A percentile compares a stretch with the other conserved stretches of the same genome.
Evolutionary conservation across 2,113 vertebrate species (phyloP).

Genomic region (Xyliphius kryptos): DNA sequence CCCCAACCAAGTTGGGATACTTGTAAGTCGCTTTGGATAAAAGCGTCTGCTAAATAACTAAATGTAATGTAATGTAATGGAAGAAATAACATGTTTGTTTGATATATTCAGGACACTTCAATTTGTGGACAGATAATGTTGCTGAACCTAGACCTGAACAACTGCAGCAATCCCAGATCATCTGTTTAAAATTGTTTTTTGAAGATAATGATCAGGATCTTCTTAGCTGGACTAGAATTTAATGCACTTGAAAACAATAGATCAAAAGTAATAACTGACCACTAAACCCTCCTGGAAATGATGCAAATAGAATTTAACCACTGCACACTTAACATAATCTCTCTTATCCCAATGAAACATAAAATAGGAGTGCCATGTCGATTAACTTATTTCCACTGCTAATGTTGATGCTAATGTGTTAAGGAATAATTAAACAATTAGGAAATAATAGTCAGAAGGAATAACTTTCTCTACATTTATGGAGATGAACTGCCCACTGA

Average conservation of each 20-base stretch:
- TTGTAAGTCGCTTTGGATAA: too few species aligned
- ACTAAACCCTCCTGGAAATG: constrained; percentile 20
- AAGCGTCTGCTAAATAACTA: too few species aligned
- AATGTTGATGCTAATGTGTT: constrained; percentile 38
- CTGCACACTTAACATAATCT: neutral
- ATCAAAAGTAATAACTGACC: neutral
- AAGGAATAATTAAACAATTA: constrained; percentile 44
- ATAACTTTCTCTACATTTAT: constrained; percentile 7
- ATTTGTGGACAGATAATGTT: too few species aligned
- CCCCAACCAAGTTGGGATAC: too few species aligned
- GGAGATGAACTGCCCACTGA: neutral
- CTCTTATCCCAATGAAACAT: constrained; percentile 35
- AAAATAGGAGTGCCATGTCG: constrained; percentile 26
- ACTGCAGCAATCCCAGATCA: too few species aligned
- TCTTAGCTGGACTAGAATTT: too few species aligned
- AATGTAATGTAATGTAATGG: too few species aligned
- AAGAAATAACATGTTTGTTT: too few species aligned
- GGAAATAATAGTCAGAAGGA: constrained; percentile 2
- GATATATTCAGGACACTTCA: too few species aligned
- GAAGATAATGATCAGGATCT: too few species aligned
- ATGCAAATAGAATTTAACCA: constrained; percentile 21
- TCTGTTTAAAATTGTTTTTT: too few species aligned
- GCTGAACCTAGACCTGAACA: too few species aligned
- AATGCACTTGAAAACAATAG: neutral
- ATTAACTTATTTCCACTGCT: constrained; percentile 39